Evolutionary conservation across 2,888 invertebrate genomes (phyloP).

Genomic region (Noctua pronuba): DNA sequence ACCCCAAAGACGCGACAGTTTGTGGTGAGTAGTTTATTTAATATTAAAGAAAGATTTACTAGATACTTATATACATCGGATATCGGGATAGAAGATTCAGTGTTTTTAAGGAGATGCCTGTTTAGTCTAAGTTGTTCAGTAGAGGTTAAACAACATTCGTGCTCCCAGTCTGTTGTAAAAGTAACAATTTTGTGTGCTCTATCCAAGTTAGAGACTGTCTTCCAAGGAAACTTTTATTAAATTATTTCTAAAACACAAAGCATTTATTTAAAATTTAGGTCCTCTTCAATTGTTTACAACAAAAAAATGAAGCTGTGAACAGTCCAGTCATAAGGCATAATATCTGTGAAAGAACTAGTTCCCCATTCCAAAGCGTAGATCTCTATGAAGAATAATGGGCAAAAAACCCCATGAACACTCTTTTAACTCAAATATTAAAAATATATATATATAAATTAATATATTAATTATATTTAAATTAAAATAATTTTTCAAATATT

Average conservation of each 20-base stretch:
- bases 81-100: background rate
- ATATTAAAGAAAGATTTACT: background rate
- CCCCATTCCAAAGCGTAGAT: background rate
- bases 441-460: no score
- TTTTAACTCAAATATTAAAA: background rate
- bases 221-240: no score
- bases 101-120: background rate
- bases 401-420: background rate
- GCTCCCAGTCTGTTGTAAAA: background rate
- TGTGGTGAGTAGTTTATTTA: background rate
- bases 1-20: conserved; percentile 13
- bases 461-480: no score
- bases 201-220: no score
- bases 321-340: background rate
- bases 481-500: no score
- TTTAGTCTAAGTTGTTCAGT: background rate
- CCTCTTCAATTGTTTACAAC: background rate
- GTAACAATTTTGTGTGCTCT: background rate
- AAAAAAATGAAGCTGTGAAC: background rate
- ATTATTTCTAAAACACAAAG: background rate
- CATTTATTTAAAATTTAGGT: no score
- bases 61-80: background rate
- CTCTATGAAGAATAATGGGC: background rate
- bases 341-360: background rate
- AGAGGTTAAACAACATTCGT: background rate